These are phyloP conservation scores for Aromia moschata DNA, from an alignment of 2,888 invertebrate genomes.

Conservation along the genomic window DNA sequence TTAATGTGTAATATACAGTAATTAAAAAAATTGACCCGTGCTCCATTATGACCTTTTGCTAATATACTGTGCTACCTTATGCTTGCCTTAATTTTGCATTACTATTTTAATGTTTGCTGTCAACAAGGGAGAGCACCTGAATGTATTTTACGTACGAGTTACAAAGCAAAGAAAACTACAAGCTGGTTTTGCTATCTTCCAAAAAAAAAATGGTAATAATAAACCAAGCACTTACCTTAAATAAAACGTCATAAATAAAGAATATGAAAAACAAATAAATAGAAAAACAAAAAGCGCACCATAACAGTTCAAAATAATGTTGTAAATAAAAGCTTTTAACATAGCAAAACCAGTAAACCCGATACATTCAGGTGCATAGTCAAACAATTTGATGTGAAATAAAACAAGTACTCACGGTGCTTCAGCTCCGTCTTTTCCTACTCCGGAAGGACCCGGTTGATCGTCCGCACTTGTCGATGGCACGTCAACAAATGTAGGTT, in stretches of 20 bases:
- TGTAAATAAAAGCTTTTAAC: conserved; percentile 21
- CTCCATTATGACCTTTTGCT: too few relatives aligned
- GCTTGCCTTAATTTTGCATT: too few relatives aligned
- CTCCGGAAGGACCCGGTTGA: conserved; percentile 62
- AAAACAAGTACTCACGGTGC: conserved; percentile 62
- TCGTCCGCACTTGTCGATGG: conserved; percentile 58
- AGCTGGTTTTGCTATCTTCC: conserved; percentile 35
- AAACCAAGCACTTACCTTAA: conserved; percentile 37
- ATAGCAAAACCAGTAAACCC: conserved; percentile 37
- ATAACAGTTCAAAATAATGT: conserved; percentile 12
- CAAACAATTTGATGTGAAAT: conserved; percentile 42
- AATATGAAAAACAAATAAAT: conserved; percentile 11
- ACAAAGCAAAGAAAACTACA: conserved; percentile 1
- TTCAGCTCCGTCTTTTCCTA: conserved; percentile 56
- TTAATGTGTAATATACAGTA: too few relatives aligned
- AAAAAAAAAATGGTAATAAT: conserved; percentile 29
- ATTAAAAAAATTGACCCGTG: too few relatives aligned
- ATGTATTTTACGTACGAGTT: conserved; percentile 26
- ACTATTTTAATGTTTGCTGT: conserved; percentile 30
- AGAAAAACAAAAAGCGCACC: background rate
- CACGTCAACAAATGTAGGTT: conserved; percentile 54
- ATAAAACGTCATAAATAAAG: conserved; percentile 6
- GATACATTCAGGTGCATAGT: conserved; percentile 46
- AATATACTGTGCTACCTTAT: too few relatives aligned
- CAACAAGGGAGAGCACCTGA: conserved; percentile 26